A percentile compares a stretch with the other conserved stretches of the same genome.
phyloP scores from a whole-genome alignment of 2,797 vertebrate genomes.

The Sebastolobus alascanus region DNA sequence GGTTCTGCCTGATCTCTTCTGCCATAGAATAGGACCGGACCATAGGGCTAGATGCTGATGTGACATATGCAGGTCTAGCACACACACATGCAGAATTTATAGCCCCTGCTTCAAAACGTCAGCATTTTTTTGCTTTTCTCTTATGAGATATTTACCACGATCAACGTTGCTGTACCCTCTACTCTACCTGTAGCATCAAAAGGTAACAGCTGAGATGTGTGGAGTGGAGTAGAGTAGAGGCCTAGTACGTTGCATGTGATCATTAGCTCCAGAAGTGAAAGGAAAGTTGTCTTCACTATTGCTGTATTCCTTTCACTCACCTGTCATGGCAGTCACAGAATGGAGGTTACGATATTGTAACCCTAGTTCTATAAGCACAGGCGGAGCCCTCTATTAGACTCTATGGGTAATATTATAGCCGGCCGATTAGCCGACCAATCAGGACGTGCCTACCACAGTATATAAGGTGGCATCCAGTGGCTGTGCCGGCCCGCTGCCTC shows the following conservation, averaged over 20 bases:
- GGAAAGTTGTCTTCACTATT: constrained; percentile 20
- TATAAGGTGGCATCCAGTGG: no score
- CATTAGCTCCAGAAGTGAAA: constrained; percentile 15
- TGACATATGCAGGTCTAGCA: background rate
- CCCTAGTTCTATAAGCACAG: no score
- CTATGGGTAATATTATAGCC: no score
- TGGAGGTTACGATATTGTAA: background rate
- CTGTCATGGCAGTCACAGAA: constrained; percentile 7
- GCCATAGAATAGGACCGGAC: background rate
- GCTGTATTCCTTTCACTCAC: constrained; percentile 6
- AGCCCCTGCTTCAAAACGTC: background rate
- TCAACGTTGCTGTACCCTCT: background rate
- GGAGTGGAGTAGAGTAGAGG: background rate
- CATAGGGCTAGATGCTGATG: no score
- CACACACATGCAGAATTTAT: background rate
- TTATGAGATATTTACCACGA: background rate
- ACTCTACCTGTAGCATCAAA: background rate
- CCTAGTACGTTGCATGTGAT: background rate
- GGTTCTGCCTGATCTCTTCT: background rate
- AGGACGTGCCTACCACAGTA: no score
- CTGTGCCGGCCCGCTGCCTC: no score
- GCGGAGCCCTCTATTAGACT: no score
- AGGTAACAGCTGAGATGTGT: constrained; percentile 1
- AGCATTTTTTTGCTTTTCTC: background rate
- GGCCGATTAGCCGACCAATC: no score